Conservation (phyloP, 1,140 invertebrate genomes). For the Marisa cornuarietis region DNA sequence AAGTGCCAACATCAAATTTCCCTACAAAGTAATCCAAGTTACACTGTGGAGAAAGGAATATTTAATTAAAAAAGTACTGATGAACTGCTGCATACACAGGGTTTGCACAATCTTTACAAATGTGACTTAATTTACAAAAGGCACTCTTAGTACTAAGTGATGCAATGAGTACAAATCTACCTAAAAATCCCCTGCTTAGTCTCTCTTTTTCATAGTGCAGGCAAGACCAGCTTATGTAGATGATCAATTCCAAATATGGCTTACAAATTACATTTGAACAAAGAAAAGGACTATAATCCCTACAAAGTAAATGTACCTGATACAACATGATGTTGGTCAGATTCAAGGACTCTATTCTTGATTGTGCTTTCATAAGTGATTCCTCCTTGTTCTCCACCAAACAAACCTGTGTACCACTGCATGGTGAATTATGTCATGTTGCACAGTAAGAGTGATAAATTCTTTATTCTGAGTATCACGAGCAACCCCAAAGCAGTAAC, state of each 20-base stretch:
- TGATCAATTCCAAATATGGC: conserved; percentile 1
- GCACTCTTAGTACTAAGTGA: no score
- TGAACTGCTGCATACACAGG: no score
- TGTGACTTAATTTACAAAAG: no score
- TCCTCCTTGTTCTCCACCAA: conserved; percentile 93
- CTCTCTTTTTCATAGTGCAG: no score
- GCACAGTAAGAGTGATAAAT: no score
- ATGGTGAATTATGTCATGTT: background rate
- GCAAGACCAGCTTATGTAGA: background rate
- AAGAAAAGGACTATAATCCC: conserved; percentile 1
- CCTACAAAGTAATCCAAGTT: conserved; percentile 69
- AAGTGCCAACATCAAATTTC: conserved; percentile 81
- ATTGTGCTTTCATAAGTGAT: conserved; percentile 79
- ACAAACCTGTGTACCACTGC: conserved; percentile 71
- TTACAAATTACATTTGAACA: conserved; percentile 16
- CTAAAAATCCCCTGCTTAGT: no score
- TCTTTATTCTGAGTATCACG: no score
- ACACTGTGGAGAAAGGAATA: conserved; percentile 56
- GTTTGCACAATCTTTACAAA: no score
- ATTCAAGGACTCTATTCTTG: conserved; percentile 75
- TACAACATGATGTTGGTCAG: conserved; percentile 83
- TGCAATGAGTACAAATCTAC: no score
- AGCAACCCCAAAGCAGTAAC: no score
- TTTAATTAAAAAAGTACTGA: conserved; percentile 3
- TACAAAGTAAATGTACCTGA: conserved; percentile 77